Evolutionary conservation across 2,888 invertebrate genomes (phyloP).

Genomic region (Tridacna gigas): DNA sequence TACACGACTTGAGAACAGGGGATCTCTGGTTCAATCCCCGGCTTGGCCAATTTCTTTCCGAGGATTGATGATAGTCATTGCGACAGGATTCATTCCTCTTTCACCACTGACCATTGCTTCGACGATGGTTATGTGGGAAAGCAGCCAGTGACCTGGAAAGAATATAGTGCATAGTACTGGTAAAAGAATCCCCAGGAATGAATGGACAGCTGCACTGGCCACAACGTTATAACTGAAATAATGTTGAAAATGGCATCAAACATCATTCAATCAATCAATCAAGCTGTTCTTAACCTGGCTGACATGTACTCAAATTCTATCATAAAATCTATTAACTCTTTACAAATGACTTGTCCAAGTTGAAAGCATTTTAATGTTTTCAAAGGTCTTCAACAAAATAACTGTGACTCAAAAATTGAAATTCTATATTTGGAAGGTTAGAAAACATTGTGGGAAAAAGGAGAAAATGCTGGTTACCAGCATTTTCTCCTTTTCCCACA

Average conservation of each 20-base stretch:
- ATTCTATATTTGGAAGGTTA: too few species aligned
- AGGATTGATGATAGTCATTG: neutral
- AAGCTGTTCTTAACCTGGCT: too few species aligned
- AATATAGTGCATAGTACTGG: neutral
- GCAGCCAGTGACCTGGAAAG: neutral
- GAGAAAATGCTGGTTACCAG: too few species aligned
- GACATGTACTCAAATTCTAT: too few species aligned
- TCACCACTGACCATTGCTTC: too few species aligned
- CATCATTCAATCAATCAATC: neutral
- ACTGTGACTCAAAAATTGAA: too few species aligned
- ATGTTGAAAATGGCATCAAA: neutral
- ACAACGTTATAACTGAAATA: neutral
- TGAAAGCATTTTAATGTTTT: too few species aligned
- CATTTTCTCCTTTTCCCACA: too few species aligned
- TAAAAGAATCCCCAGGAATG: neutral
- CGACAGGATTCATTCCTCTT: neutral
- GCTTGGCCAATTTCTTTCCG: neutral
- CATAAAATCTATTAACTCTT: too few species aligned
- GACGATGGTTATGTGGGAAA: neutral
- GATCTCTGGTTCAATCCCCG: neutral
- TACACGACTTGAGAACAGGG: neutral
- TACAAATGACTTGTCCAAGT: too few species aligned
- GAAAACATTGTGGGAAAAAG: too few species aligned
- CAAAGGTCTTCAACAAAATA: too few species aligned
- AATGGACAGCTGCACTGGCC: neutral